A percentile compares a stretch with the other conserved stretches of the same genome.
Evolutionary conservation across 2,888 invertebrate genomes (phyloP).

Genomic region (Fissipunctia ypsillon): DNA sequence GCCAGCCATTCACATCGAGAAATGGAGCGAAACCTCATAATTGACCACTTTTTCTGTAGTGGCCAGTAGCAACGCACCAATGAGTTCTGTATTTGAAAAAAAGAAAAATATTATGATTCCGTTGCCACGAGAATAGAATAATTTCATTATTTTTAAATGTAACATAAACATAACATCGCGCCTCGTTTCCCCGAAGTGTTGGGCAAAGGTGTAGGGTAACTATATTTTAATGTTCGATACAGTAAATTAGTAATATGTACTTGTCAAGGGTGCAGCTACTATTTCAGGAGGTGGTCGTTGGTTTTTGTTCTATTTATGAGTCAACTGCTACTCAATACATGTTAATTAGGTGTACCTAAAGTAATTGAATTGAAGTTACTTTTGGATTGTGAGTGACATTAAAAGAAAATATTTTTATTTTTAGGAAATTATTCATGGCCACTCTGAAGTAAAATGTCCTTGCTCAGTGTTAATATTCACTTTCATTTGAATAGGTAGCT

Average conservation of each 20-base stretch:
- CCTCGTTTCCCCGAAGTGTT: no score
- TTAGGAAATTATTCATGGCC: conserved; percentile 3
- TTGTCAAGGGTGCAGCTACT: conserved; percentile 1
- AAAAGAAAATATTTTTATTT: conserved; percentile 5
- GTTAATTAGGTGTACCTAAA: not conserved
- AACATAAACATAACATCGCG: no score
- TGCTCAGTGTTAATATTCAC: not conserved
- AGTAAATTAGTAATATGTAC: not conserved
- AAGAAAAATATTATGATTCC: conserved; percentile 59
- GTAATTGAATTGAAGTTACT: conserved; percentile 27
- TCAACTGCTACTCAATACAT: conserved; percentile 8
- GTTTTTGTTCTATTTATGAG: conserved; percentile 21
- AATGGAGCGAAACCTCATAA: conserved; percentile 83
- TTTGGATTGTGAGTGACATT: conserved; percentile 1
- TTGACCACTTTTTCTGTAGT: conserved; percentile 77
- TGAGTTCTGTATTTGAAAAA: conserved; percentile 75
- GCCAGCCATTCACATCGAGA: conserved; percentile 78
- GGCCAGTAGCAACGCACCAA: conserved; percentile 52
- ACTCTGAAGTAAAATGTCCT: not conserved
- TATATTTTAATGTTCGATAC: conserved; percentile 10
- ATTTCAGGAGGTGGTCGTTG: conserved; percentile 6
- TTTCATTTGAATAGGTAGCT: not conserved
- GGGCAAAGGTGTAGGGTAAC: no score
- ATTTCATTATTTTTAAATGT: conserved; percentile 19
- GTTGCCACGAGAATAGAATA: conserved; percentile 37